phyloP scores from a whole-genome alignment of 2,888 invertebrate species.

The Lymantria dispar region DNA sequence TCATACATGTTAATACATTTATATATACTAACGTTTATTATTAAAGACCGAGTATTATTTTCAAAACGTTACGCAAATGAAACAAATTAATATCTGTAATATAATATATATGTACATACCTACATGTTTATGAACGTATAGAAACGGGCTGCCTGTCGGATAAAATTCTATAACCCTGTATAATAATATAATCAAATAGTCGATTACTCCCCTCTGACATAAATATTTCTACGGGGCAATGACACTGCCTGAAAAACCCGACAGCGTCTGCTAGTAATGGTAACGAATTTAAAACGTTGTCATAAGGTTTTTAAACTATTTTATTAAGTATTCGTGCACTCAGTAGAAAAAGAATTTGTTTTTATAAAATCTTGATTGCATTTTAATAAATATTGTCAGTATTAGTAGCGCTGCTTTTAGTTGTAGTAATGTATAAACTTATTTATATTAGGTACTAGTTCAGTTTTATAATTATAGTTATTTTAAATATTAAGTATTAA shows the following conservation, averaged over 20 bases:
- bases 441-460: background rate
- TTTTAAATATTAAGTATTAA: background rate
- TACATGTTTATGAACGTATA: too few relatives aligned
- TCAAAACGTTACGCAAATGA: too few relatives aligned
- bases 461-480: background rate
- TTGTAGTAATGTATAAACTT: too few relatives aligned
- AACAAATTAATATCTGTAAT: too few relatives aligned
- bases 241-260: conserved; percentile 24
- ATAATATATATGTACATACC: too few relatives aligned
- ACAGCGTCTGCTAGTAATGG: conserved; percentile 8
- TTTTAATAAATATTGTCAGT: too few relatives aligned
- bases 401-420: too few relatives aligned
- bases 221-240: conserved; percentile 22
- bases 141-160: background rate
- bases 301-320: conserved; percentile 1
- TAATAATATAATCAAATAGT: conserved; percentile 1
- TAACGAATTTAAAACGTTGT: conserved; percentile 3
- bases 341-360: too few relatives aligned
- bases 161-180: background rate
- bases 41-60: too few relatives aligned
- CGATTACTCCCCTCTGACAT: conserved; percentile 9
- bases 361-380: too few relatives aligned
- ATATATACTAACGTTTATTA: too few relatives aligned
- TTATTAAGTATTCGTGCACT: background rate
- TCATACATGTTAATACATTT: background rate